A percentile compares a stretch with the other conserved stretches of the same genome.
phyloP scores from a whole-genome alignment of 2,888 invertebrate genomes.

The Gastracanthus pulcherrimus region DNA sequence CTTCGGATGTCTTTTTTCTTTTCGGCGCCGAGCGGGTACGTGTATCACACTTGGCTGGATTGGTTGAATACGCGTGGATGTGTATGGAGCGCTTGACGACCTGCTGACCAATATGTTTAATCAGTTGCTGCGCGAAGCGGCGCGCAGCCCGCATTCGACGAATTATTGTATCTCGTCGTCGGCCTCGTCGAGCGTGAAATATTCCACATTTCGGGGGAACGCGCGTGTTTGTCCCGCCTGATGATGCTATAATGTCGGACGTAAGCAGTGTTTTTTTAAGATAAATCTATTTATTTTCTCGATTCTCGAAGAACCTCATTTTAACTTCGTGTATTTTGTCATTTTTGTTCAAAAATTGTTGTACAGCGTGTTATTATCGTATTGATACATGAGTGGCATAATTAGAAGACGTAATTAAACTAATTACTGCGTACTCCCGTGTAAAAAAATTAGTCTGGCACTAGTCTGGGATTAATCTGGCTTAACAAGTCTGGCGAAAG shows the following conservation, averaged over 20 bases:
- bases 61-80: neutral
- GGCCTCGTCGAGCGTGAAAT: neutral
- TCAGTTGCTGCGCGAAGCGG: constrained; percentile 61
- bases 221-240: neutral
- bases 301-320: neutral
- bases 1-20: neutral
- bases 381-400: too few relatives aligned
- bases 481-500: too few relatives aligned
- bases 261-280: constrained; percentile 31
- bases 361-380: too few relatives aligned
- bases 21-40: neutral
- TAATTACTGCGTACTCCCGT: too few relatives aligned
- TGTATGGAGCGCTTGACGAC: constrained; percentile 26
- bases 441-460: too few relatives aligned
- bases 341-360: too few relatives aligned
- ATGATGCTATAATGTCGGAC: neutral
- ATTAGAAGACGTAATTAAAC: too few relatives aligned
- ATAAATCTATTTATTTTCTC: constrained; percentile 36
- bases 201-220: constrained; percentile 27
- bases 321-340: too few relatives aligned
- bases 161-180: neutral
- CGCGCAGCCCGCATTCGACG: constrained; percentile 4
- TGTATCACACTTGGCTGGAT: too few relatives aligned
- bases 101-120: constrained; percentile 64
- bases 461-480: too few relatives aligned